Evolutionary conservation across 2,113 vertebrate genomes (phyloP).

Genomic region (Nymphicus hollandicus): DNA sequence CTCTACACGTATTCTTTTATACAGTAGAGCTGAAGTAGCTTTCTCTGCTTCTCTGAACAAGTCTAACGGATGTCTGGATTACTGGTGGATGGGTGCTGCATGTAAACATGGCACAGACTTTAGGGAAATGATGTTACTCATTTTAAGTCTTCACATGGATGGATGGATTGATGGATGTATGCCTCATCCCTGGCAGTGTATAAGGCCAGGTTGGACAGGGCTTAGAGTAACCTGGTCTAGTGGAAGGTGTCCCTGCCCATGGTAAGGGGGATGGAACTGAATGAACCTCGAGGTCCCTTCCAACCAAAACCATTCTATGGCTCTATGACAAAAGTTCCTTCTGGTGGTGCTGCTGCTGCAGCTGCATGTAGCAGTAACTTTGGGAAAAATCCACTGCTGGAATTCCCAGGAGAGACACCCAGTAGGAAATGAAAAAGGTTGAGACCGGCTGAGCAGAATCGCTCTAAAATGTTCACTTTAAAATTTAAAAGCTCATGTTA

Average conservation of each 20-base stretch:
- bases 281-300: background rate
- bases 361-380: background rate
- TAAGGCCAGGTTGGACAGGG: background rate
- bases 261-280: background rate
- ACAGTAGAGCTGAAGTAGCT: background rate
- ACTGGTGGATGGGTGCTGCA: background rate
- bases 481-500: background rate
- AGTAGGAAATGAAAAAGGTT: background rate
- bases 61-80: background rate
- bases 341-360: background rate
- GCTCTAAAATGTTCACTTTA: background rate
- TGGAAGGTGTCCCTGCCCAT: background rate
- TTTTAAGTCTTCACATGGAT: background rate
- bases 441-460: background rate
- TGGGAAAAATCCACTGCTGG: background rate
- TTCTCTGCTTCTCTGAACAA: background rate
- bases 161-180: background rate
- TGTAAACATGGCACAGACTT: background rate
- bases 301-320: background rate
- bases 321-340: background rate
- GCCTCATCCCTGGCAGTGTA: background rate
- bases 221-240: background rate
- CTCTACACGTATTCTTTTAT: fast-evolving
- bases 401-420: background rate
- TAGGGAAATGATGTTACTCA: fast-evolving